A percentile compares a stretch with the other conserved stretches of the same genome.
Conservation (phyloP, 2,797 vertebrate genomes). For the Ispidina lecontei region DNA sequence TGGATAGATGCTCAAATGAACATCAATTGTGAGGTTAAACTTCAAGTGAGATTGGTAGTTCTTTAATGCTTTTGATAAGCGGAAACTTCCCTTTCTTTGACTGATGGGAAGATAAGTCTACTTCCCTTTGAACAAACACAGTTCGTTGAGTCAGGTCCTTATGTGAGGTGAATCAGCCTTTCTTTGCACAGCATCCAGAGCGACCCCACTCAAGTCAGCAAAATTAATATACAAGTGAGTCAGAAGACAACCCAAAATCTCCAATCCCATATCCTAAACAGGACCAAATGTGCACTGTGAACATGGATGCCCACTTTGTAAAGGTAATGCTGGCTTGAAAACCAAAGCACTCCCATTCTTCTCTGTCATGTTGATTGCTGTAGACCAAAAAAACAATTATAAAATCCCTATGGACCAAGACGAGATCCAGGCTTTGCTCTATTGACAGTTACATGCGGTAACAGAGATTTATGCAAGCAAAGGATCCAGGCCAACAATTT, state of each 20-base stretch:
- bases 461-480: neutral
- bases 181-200: neutral
- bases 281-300: fast-evolving
- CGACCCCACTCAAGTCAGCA: neutral
- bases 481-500: neutral
- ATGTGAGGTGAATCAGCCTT: neutral
- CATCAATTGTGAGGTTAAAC: neutral
- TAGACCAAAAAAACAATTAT: neutral
- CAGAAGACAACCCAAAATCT: neutral
- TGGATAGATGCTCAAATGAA: neutral
- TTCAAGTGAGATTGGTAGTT: neutral
- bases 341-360: neutral
- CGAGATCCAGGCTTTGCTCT: neutral
- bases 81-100: neutral
- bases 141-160: neutral
- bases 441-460: neutral
- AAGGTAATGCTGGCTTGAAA: neutral
- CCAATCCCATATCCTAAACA: neutral
- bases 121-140: neutral
- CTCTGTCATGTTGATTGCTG: neutral
- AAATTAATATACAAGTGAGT: neutral
- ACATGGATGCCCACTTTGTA: neutral
- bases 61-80: neutral
- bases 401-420: neutral
- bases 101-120: neutral